Evolutionary conservation across 2,888 invertebrate genomes (phyloP).

Genomic region (Lampropteryx suffumata): DNA sequence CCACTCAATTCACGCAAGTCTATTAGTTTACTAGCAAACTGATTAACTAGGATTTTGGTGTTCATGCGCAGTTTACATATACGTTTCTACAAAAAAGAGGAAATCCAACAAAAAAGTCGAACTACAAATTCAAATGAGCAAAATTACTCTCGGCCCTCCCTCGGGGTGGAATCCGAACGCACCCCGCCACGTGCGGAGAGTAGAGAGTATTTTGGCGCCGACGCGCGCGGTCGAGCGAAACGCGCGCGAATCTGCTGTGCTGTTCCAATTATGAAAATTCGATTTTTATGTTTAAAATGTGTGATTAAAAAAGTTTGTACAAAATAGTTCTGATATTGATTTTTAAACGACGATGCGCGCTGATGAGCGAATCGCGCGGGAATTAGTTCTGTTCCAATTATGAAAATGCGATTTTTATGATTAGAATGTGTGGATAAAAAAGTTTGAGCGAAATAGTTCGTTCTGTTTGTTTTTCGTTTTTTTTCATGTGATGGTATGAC

Average conservation of each 20-base stretch:
- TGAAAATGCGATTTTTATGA: conserved; percentile 18
- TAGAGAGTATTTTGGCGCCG: conserved; percentile 72
- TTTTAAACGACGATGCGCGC: conserved; percentile 67
- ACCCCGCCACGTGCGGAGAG: conserved; percentile 64
- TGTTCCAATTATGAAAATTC: conserved; percentile 31
- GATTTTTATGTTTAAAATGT: conserved; percentile 2
- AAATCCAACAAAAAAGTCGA: conserved; percentile 27
- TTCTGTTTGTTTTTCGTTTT: background rate
- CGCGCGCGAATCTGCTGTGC: conserved; percentile 45
- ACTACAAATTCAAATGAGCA: conserved; percentile 47
- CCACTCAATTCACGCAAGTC: no score
- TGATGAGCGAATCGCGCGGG: conserved; percentile 59
- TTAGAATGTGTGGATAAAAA: conserved; percentile 1
- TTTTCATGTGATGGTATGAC: background rate
- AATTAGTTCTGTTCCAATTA: conserved; percentile 36
- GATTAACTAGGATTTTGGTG: no score
- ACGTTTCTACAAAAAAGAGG: background rate
- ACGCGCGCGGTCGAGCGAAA: conserved; percentile 64
- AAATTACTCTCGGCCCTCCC: conserved; percentile 44
- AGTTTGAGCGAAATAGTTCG: no score
- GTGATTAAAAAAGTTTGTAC: background rate
- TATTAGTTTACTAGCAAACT: no score
- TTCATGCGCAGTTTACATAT: no score
- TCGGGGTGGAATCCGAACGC: conserved; percentile 36
- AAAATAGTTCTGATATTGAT: no score